These are phyloP conservation scores for Sylvia borin DNA, from an alignment of 2,797 vertebrate species.

Conservation along the genomic window DNA sequence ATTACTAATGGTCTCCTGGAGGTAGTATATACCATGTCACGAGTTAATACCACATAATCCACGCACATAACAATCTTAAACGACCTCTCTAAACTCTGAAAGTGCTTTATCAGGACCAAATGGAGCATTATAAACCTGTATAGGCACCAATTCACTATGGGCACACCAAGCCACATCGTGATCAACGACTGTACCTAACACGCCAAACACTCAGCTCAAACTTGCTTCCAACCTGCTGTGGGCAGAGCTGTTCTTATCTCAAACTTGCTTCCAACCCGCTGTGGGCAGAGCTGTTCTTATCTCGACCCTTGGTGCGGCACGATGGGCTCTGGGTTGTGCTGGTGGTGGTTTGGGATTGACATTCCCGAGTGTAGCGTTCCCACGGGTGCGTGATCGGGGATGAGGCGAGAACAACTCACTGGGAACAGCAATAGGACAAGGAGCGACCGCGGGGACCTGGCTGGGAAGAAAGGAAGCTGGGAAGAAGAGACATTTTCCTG, in stretches of 20 bases:
- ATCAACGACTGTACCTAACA: background rate
- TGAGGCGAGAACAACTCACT: background rate
- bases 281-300: background rate
- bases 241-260: background rate
- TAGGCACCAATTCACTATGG: background rate
- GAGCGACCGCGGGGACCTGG: background rate
- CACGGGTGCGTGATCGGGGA: too few relatives aligned
- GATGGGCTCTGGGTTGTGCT: background rate
- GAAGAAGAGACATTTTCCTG: background rate
- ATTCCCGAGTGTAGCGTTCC: background rate
- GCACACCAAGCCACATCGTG: background rate
- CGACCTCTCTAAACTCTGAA: background rate
- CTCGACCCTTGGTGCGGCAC: background rate
- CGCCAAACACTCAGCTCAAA: background rate
- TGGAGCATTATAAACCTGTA: background rate
- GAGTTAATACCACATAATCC: background rate
- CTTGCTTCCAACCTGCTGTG: too few relatives aligned
- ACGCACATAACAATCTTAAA: background rate
- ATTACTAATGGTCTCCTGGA: background rate
- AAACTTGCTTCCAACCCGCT: too few relatives aligned
- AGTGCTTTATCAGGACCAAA: background rate
- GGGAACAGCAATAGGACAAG: background rate
- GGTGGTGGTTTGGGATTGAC: background rate
- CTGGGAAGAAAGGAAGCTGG: fast-evolving
- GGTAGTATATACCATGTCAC: background rate